A percentile compares a stretch with the other conserved stretches of the same genome.
Conservation (phyloP, 2,113 vertebrate genomes). For the Rattus rattus region DNA sequence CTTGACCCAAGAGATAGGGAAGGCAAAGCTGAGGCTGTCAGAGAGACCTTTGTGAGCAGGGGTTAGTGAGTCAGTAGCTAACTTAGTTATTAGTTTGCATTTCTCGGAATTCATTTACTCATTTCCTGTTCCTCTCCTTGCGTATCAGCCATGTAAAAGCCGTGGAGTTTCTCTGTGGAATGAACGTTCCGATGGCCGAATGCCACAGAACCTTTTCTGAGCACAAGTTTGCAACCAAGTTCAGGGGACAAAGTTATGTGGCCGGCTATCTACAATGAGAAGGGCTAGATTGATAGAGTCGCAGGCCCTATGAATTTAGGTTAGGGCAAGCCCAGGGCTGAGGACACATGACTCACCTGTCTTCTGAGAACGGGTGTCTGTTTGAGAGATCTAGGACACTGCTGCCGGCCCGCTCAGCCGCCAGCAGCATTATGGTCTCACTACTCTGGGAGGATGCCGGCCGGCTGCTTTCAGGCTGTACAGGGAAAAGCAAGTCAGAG, state of each 20-base stretch:
- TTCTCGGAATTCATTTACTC: not conserved
- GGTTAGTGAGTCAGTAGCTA: not conserved
- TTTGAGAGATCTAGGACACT: conserved; percentile 17
- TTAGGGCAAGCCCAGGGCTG: not conserved
- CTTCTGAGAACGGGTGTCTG: not conserved
- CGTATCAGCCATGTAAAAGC: not conserved
- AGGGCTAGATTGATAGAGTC: not conserved
- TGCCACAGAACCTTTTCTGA: conserved; percentile 10
- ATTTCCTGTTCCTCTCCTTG: not conserved
- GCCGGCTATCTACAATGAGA: not conserved
- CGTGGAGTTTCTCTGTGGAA: not conserved
- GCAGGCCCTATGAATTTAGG: rapidly evolving
- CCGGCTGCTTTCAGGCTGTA: conserved; percentile 65
- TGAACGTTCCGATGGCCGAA: not conserved
- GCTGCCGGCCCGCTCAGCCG: not conserved
- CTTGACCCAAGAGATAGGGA: not conserved
- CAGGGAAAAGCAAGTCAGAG: conserved; percentile 29
- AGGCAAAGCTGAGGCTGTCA: not conserved
- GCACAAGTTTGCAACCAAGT: not conserved
- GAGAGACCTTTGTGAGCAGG: not conserved
- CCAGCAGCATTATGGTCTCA: conserved; percentile 55
- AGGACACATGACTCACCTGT: conserved; percentile 44
- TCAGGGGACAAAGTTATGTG: not conserved
- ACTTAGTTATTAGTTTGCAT: not conserved
- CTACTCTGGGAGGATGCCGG: conserved; percentile 41